Percentiles rank a stretch among this genome's conserved stretches.
Evolutionary conservation across 2,888 invertebrate genomes (phyloP).

Genomic region (Plagodis dolabraria): DNA sequence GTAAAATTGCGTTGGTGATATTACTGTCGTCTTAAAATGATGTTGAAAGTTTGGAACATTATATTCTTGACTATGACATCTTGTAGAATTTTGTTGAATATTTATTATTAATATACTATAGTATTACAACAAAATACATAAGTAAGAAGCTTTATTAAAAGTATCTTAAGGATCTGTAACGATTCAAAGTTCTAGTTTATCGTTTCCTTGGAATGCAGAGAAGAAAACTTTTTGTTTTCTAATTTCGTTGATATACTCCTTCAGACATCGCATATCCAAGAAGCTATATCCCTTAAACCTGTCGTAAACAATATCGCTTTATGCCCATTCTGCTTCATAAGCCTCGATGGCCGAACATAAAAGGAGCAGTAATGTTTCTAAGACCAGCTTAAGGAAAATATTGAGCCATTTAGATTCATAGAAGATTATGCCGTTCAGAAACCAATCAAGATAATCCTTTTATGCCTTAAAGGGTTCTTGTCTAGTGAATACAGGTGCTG

Average conservation of each 20-base stretch:
- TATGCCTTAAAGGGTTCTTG: constrained; percentile 4
- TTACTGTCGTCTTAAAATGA: constrained; percentile 19
- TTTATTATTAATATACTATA: neutral
- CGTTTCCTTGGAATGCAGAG: too few relatives aligned
- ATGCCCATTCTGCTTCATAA: constrained; percentile 11
- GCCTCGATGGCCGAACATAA: constrained; percentile 7
- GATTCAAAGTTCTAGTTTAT: too few relatives aligned
- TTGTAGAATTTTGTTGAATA: constrained; percentile 1
- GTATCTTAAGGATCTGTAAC: too few relatives aligned
- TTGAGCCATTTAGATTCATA: constrained; percentile 18
- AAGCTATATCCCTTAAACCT: constrained; percentile 4
- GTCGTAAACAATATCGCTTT: constrained; percentile 13
- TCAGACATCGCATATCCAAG: neutral
- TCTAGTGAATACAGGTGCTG: constrained; percentile 3
- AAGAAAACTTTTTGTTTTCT: too few relatives aligned
- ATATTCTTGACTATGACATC: constrained; percentile 1
- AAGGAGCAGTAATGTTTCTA: constrained; percentile 8
- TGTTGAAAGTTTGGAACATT: constrained; percentile 22
- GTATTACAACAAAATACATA: too few relatives aligned
- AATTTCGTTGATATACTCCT: too few relatives aligned
- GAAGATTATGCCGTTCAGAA: constrained; percentile 17
- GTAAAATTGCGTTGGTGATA: constrained; percentile 23
- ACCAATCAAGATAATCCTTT: constrained; percentile 19
- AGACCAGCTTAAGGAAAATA: constrained; percentile 8
- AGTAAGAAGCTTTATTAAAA: too few relatives aligned